Evolutionary conservation across 2,888 invertebrate genomes (phyloP), one percentile per base, ranked within the genome.

Genomic region (Sussaba pulchella): DNA sequence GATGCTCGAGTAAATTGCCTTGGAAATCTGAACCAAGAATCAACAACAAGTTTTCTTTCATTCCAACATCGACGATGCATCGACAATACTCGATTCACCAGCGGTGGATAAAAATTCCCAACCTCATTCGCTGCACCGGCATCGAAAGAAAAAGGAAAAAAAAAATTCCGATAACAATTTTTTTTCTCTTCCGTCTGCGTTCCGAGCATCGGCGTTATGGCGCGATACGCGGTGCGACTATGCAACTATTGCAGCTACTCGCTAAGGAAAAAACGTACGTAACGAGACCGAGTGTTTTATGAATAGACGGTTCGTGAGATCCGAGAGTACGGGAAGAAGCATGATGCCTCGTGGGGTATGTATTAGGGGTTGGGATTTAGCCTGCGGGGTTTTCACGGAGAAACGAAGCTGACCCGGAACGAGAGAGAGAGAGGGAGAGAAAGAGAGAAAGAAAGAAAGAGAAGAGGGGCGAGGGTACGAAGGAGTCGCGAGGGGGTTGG

Each of bases 241-340:
- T 9, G 52, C 8, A 12, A 24, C n/a, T 52, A 2, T 4, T 52
- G 24, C 10, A 52, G 4, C 24, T 9, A 21, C 24, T 21, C 2
- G 3, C n/a, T n/a, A n/a, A n/a, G n/a, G 63, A 43, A 67, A 21
- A 14, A 10, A 41, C n/a, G 41, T 10, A 9, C 41, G 52, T 69
- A 72, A 77, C 71, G 63, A 77, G 71, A 64, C 47, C n/a, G 70
- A 64, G 69, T 64, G 64, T 69, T 72, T 77, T 72, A 54, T 71
- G 71, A 77, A 77, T 77, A 72, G 77, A 57, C 54, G 6, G 41
- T 10, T 66, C 12, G 24, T 36, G 24, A 36, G 14, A 52, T 41
- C n/a, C 26, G 43, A 31, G 59, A 19, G 24, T 21, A 43, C 47
- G 45, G 39, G 41, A 36, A 41, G 39, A 74, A 19, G 24, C 19